Base-by-base conservation (phyloP, 2,888 invertebrate genomes). In the Melinaea marsaeus region DNA sequence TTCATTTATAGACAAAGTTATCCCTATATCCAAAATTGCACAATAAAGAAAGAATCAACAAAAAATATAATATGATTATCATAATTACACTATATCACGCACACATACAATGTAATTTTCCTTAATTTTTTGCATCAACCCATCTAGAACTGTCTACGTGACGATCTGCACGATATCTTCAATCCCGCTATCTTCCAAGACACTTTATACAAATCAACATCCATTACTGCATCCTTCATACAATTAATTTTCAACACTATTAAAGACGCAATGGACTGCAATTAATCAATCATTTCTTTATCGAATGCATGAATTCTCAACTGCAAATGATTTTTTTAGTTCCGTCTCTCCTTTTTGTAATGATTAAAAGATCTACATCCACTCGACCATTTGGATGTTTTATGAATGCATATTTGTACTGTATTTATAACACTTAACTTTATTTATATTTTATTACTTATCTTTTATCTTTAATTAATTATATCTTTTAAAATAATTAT, bases 71-170 rank as follows among this genome's bases (percentile, higher is more conserved):
- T 46, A 42, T 57, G 60, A 68, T 56, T 70, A 73, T 74, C 67
- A 66, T 72, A 75, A 75, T 71, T 69, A 69, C 68, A 60, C 45
- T 61, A 57, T 48, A 71, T 70, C 79, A 79, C 78, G 78, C 75
- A 74, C 75, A 73, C 69, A 69, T 65, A 69, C 59, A 60, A 51
- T 62, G 64, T 71, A 71, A 73, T 80, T 83, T 78, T 75, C 77
- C 75, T 74, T 71, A 70, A 66, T 74, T 77, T 81, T 83, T 80
- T 81, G 70, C 70, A 67, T 60, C 67, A 71, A 75, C 76, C 65
- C 66, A 83, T 82, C 77, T 81, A 80, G 82, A 80, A 72, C 79
- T 69, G 84, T 73, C 72, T 84, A 84, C 85, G 85, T 85, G 84
- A 74, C 70, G 60, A 66, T 57, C 45, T 68, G 77, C 84, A 84